Conservation (phyloP, 2,113 vertebrate species). For the Neotragus pygmaeus region DNA sequence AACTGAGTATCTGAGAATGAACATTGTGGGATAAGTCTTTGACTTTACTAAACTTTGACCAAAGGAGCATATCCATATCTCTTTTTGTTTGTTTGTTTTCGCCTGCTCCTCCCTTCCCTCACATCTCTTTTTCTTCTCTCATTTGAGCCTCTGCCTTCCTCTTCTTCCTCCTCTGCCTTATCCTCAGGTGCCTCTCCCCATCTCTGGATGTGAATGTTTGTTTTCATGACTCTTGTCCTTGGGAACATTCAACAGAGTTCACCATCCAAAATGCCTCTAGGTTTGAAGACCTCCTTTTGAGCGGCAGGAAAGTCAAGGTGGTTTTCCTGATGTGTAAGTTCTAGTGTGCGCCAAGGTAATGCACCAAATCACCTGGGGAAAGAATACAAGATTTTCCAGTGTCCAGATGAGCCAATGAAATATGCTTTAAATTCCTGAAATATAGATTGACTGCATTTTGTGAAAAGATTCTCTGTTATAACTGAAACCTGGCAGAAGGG, state of each 20-base stretch:
- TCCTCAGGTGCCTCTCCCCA: not conserved
- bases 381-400: slow-evolving; percentile 77
- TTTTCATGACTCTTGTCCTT: slow-evolving; percentile 1
- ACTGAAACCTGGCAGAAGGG: slow-evolving; percentile 68
- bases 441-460: slow-evolving; percentile 73
- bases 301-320: not conserved
- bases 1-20: not conserved
- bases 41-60: not conserved
- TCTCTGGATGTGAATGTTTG: not conserved
- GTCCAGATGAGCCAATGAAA: slow-evolving; percentile 72
- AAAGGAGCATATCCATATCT: not conserved
- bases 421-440: slow-evolving; percentile 61
- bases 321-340: slow-evolving; percentile 67
- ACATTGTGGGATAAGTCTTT: not conserved
- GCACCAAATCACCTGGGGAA: slow-evolving; percentile 68
- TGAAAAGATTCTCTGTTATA: slow-evolving; percentile 81
- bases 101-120: not conserved
- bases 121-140: not conserved
- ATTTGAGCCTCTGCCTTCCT: not conserved
- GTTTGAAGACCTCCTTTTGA: slow-evolving; percentile 39
- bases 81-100: not conserved
- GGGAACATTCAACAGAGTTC: not conserved
- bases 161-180: not conserved
- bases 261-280: not conserved
- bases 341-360: slow-evolving; percentile 54